Evolutionary conservation across 2,113 vertebrate species (phyloP), one percentile per base, ranked within the genome.

Genomic region (Macheiramphus alcinus): DNA sequence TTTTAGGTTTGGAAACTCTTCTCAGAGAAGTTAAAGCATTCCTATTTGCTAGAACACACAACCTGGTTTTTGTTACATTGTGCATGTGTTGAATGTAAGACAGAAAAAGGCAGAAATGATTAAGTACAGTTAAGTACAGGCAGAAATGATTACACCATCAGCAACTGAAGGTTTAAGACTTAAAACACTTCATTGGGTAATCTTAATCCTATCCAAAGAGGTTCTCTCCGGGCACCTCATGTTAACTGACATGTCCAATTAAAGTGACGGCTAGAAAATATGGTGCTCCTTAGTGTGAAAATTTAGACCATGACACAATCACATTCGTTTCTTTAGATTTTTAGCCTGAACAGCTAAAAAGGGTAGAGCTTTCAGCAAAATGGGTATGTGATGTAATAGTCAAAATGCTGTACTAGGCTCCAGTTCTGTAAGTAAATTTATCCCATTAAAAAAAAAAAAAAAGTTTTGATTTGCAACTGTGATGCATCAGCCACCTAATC

Each of bases 201-300:
- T 97, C 98, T 98, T 96, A 98, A 98, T 98, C 98, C 94, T 95
- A 96, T 97, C 87, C 94, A 93, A 61, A 95, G 97, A 97, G 95
- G 97, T 97, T 96, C 96, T 96, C 96, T 91, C 86, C 94, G 98
- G 98, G 94, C 98, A 98, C 98, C 98, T 98, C 98, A 98, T 98
- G 98, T 95, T 97, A 94, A 81, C 95, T 98, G 99, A 98, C 98
- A 98, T 42, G 90, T 97, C 96, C 96, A 98, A 99, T 99, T 98
- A 99, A 71, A 65, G 47, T 95, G 94, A 97, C 32, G 14, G 59
- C 65, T 90, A 88, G 95, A 97, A 98, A 98, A 98, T 98, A 97
- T 96, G 96, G 97, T 63, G 48, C 96, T 97, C 88, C 96, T 97
- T 90, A 97, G 75, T 43, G 56, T 18, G 9, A 42, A 87, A 66